A percentile compares a stretch with the other conserved stretches of the same genome.
Conservation (phyloP, 2,797 vertebrate genomes). For the Pelodytes ibericus region DNA sequence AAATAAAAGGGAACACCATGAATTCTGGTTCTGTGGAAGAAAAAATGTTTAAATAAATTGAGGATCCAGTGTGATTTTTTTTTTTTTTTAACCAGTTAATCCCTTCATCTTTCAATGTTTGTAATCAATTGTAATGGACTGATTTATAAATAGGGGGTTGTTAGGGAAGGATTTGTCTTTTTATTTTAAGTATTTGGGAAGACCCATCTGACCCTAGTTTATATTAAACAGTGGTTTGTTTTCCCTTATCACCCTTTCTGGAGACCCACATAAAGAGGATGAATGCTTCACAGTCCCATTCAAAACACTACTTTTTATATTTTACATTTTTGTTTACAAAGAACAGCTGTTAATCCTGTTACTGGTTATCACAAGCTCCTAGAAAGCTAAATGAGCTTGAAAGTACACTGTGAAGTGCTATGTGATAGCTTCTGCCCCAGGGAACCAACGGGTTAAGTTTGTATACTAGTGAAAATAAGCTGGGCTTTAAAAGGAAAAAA, state of each 20-base stretch:
- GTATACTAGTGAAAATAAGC: constrained; percentile 23
- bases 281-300: background rate
- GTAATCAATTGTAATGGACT: too few species aligned
- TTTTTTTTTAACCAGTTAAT: too few species aligned
- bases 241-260: background rate
- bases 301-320: constrained; percentile 9
- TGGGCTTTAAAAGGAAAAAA: background rate
- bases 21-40: background rate
- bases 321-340: constrained; percentile 35
- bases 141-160: too few species aligned
- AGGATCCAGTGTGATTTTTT: background rate
- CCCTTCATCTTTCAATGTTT: too few species aligned
- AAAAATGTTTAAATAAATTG: too few species aligned
- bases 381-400: constrained; percentile 22
- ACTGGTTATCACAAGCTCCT: background rate
- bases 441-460: constrained; percentile 51
- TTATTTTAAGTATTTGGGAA: too few species aligned
- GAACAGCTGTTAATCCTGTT: background rate
- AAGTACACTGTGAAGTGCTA: constrained; percentile 50
- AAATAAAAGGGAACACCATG: too few species aligned
- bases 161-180: too few species aligned
- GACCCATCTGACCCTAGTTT: background rate
- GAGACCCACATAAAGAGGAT: background rate
- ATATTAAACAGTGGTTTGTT: constrained; percentile 1
- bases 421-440: constrained; percentile 11